Evolutionary conservation across 2,113 vertebrate genomes (phyloP), one percentile per base, ranked within the genome.

Genomic region (Probosciger aterrimus): DNA sequence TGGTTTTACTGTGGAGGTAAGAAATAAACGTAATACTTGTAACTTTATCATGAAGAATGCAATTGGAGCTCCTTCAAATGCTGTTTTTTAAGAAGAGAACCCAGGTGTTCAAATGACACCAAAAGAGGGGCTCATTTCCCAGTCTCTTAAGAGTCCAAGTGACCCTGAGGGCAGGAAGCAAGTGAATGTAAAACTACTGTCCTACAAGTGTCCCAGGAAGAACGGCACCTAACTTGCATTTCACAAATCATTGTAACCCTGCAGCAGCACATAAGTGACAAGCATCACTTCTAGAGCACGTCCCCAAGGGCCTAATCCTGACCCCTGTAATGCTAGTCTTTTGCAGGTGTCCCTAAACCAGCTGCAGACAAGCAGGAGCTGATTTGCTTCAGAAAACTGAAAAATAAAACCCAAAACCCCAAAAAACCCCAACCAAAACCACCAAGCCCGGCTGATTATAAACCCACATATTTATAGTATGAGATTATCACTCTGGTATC

Each of bases 161-260:
- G 31, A 91, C 88, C 95, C 92, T 22, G 37, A 79, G 83, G 83
- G 80, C 65, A 92, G 96, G 92, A 96, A 95, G 37, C 70, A 82
- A 84, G 65, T 76, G 63, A 77, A 82, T 82, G 93, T 94, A 95
- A 91, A 96, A 85, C 79, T 70, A 85, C 41, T 85, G 88, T 76
- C 71, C 88, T 90, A 87, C 89, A 96, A 82, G 75, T 71, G 86
- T 82, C 78, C 57, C 90, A 44, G 75, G 78, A 87, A 94, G 88
- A 92, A 17, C 65, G 82, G 82, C n/a, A 65, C 71, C 18, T 3
- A 73, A 62, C 60, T 22, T 68, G 64, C 18, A 2, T 94, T 93
- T 94, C 92, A 93, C 93, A 92, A 85, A 92, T 84, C 92, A 79
- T 43, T 1, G 0, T 53, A 64, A 37, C 73, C 62, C 64, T 18